phyloP scores from a whole-genome alignment of 1,140 invertebrate species.

The Solen grandis region DNA sequence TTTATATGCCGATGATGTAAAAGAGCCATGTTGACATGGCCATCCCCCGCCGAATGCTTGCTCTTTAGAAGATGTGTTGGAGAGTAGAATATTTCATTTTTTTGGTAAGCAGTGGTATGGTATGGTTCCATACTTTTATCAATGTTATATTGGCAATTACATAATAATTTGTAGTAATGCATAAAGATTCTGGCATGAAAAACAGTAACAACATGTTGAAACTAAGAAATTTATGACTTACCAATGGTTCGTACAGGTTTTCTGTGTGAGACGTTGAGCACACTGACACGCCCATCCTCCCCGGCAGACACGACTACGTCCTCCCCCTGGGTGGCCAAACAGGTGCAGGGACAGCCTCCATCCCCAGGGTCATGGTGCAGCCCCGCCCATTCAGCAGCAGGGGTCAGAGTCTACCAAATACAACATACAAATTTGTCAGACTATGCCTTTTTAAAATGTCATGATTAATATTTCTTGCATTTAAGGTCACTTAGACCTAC shows the following conservation, averaged over 20 bases:
- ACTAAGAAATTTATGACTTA: too few relatives aligned
- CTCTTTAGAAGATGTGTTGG: too few relatives aligned
- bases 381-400: constrained; percentile 82
- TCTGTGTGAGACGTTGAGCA: constrained; percentile 85
- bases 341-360: constrained; percentile 72
- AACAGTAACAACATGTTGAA: too few relatives aligned
- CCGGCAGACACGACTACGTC: constrained; percentile 85
- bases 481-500: not conserved
- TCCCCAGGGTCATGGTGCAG: constrained; percentile 80
- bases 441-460: not conserved
- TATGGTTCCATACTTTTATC: too few relatives aligned
- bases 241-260: constrained; percentile 85
- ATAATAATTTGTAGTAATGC: too few relatives aligned
- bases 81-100: too few relatives aligned
- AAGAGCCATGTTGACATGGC: too few relatives aligned
- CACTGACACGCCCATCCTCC: constrained; percentile 90
- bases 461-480: not conserved
- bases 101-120: too few relatives aligned
- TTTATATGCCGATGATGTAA: too few relatives aligned
- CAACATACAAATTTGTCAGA: not conserved
- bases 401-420: constrained; percentile 64
- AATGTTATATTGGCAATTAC: too few relatives aligned
- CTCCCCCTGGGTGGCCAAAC: constrained; percentile 71
- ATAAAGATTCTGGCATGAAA: too few relatives aligned
- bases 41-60: too few relatives aligned